Evolutionary conservation across 1,140 invertebrate genomes (phyloP), one percentile per base, ranked within the genome.

Genomic region (Parasteatoda tepidariorum): DNA sequence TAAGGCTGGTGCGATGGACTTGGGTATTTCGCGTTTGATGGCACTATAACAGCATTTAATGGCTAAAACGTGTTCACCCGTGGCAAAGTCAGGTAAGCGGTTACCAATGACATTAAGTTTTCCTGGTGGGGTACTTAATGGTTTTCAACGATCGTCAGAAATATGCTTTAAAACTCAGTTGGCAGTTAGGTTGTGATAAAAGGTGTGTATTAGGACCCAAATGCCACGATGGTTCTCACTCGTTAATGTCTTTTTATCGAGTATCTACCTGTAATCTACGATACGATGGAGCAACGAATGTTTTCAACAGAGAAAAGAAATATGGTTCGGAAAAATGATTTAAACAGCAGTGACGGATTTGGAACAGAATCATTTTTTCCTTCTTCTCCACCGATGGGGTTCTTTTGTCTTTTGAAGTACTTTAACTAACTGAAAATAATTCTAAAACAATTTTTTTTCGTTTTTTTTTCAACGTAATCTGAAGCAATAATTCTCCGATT

Each of bases 11-110:
- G 33, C 31, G 64, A 67, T 67, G 64, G 75, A 55, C 61, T 26
- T 7, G 6, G 54, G 71, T 55, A 26, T 24, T 55, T 13, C 71
- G 55, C 71, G 18, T 30, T 76, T 76, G 59, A 76, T 76, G 74
- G 61, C n/a, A 38, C 22, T 62, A 78, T 78, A 78, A 78, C 75
- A 11, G 62, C 71, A 30, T 67, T 78, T 78, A 78, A 78, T 78
- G 62, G 75, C 75, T 67, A 78, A 78, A 76, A 67, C 75, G 75
- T 78, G 75, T 78, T 78, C 75, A 78, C 75, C 75, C 48, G 34
- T 41, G 62, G 38, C 66, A 57, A 67, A 78, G 75, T 67, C 75
- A 78, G 75, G 75, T 78, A 62, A 66, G 41, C 75, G 34, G 75
- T 78, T 67, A 78, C 64, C 62, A 62, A 57, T 78, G 75, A 78